These are phyloP conservation scores for Talpa occidentalis DNA, from an alignment of 2,113 vertebrate species.

Conservation along the genomic window DNA sequence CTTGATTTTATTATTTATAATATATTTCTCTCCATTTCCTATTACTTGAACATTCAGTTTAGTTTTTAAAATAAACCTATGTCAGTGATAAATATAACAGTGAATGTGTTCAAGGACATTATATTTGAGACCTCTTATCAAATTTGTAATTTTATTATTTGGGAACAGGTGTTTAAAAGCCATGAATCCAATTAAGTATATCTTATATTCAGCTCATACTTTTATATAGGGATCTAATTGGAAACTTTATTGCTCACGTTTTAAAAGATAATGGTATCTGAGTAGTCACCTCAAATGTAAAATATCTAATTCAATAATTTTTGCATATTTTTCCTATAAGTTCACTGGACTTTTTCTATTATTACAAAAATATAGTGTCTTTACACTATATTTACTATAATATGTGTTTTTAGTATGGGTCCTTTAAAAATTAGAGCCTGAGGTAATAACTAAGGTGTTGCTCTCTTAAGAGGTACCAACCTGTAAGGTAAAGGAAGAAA, in stretches of 20 bases:
- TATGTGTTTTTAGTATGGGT: not conserved
- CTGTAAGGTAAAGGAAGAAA: not conserved
- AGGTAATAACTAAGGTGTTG: not conserved
- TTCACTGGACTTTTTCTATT: not conserved
- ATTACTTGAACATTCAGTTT: not conserved
- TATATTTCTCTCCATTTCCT: not conserved
- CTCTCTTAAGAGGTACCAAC: not conserved
- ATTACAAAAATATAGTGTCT: not conserved
- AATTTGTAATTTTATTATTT: slow-evolving; percentile 12
- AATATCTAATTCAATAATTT: not conserved
- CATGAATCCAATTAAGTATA: not conserved
- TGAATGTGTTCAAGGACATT: not conserved
- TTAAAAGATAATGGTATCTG: slow-evolving; percentile 5
- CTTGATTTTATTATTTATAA: not conserved
- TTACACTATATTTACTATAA: no score
- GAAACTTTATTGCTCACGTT: not conserved
- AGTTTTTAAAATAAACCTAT: not conserved
- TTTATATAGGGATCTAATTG: not conserved
- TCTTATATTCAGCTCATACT: not conserved
- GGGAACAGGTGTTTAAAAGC: not conserved
- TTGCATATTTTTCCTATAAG: not conserved
- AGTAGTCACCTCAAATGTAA: not conserved
- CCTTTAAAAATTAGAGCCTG: not conserved
- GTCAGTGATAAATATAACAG: not conserved
- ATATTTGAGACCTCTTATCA: not conserved